Base-by-base conservation (phyloP, 2,888 invertebrate species). In the Rhynchonema sp. region DNA sequence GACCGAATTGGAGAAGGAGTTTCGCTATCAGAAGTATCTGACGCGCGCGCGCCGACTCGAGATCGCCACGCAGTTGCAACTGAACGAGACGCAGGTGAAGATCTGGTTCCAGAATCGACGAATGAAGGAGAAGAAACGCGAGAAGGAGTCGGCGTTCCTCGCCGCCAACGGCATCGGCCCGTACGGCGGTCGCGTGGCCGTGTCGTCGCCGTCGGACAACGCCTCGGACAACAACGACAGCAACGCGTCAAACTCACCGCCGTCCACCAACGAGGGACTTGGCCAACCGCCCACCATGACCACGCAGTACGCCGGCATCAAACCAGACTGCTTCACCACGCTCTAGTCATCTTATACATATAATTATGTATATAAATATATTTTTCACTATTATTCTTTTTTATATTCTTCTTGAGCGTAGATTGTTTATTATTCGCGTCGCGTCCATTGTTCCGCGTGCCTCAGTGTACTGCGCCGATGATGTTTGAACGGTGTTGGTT, bases 51-150 rank as follows among this genome's bases (percentile, higher is more conserved):
- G 96, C 66, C 81, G 98, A 69, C 94, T 96, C 74, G 98, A 98
- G 77, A 98, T 98, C 66, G 98, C 98, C 0, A 87, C 89, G 1
- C 86, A 91, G 1, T 78, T 98, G 60, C 89, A 91, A 72, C 82
- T 98, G 59, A 96, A 94, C 76, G 96, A 96, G 75, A 92, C 94
- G 1, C 94, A 96, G 80, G 85, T 87, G 46, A 91, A 92, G 77
- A 92, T 94, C 67, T 94, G 94, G 94, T 96, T 96, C 74, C 96
- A 98, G 76, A 96, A 96, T 74, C 80, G 96, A 66, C 80, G 96
- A 68, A 96, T 96, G 94, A 96, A 96, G 75, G 91, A 91, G 74
- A 92, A 92, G 80, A 92, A 94, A 74, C 80, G 91, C 64, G 87
- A 90, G 80, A 92, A 92, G 78, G 91, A 92, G 59, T 65, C 66